Base-by-base conservation (phyloP, 2,113 vertebrate species). In the Cariama cristata region DNA sequence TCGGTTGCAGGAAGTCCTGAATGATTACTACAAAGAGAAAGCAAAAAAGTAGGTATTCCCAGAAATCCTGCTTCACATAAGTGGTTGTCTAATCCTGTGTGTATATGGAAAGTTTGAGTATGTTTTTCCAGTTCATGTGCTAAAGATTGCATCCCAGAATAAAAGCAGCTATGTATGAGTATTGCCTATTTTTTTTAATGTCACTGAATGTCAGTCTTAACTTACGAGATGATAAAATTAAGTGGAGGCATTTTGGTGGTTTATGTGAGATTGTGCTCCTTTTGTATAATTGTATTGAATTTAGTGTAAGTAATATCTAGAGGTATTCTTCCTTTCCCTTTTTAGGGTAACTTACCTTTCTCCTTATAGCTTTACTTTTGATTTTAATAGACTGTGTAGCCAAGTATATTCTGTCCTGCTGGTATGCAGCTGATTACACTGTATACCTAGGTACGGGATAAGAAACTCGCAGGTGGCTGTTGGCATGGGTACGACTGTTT, bases 11-110 rank as follows among this genome's bases (percentile, higher is more conserved):
- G 99, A 99, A 87, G 98, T 99, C 53, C 98, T 99, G 92, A 98
- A 99, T 50, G 99, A 99, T 95, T 99, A 99, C 98, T 99, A 99
- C 95, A 99, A 95, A 81, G 98, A 99, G 96, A 99, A 99, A 94
- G 98, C 97, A 49, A 99, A 98, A 79, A 98, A 99, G 99, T 99
- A 98, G 71, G 98, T 84, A 53, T 72, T 93, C 53, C 30, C 53
- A 49, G 69, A 75, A 76, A 32, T 45, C 20, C 44, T 72, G 56
- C 35, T 84, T 77, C 58, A 44, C 73, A n/a, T 63, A 60, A 89
- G 9, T 56, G 67, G 5, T 72, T 91, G 14, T 27, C 33, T 72
- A 47, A 28, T 68, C 14, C 17, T 60, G 45, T 82, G 71, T 80
- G 90, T 77, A 35, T 58, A 44, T 1, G 52, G 55, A 53, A 75